Evolutionary conservation across 35 echinoderm and acorn worm genomes (phyloP).

Genomic region (Ptychodera flava): DNA sequence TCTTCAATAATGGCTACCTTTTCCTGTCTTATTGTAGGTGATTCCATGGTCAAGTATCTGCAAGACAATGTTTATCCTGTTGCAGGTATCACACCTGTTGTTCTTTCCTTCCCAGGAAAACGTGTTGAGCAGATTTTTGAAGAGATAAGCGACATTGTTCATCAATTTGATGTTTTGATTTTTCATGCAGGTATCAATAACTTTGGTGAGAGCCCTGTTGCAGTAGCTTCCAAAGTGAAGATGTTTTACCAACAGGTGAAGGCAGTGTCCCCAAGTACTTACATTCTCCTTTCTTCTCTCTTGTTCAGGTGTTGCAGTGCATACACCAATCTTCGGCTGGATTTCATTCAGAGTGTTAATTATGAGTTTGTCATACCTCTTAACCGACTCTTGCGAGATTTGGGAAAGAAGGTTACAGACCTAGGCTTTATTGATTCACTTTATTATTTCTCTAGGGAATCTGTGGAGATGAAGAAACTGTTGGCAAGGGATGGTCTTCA

Average conservation of each 20-base stretch:
- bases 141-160: background rate
- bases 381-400: background rate
- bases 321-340: background rate
- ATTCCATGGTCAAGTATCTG: background rate
- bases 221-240: background rate
- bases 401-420: background rate
- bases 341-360: background rate
- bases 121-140: background rate
- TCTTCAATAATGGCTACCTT: background rate
- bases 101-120: background rate
- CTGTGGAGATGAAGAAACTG: background rate
- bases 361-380: background rate
- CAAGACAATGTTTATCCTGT: background rate
- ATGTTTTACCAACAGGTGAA: background rate
- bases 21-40: background rate
- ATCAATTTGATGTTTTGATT: background rate
- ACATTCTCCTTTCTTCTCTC: background rate
- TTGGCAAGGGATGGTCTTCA: background rate
- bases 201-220: background rate
- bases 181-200: background rate
- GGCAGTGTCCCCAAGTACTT: background rate
- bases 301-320: background rate
- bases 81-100: background rate
- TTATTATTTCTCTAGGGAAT: background rate
- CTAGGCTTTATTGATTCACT: background rate